Conservation (phyloP, 2,888 invertebrate genomes). For the Cryptus armator region DNA sequence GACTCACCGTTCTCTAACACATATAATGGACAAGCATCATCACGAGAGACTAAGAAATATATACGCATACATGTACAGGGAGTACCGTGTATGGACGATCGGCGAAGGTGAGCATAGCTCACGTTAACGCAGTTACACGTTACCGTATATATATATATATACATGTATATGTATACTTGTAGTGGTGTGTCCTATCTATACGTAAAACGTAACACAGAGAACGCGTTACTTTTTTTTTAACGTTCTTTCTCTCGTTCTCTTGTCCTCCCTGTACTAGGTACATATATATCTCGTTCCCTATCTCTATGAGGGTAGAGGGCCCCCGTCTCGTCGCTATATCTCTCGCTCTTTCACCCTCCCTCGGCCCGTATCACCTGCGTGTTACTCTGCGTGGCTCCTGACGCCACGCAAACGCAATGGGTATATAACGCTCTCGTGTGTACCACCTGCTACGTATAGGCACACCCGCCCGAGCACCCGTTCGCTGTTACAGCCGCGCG, state of each 20-base stretch:
- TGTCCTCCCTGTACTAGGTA: constrained; percentile 17
- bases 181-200: constrained; percentile 54
- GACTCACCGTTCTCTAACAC: constrained; percentile 61
- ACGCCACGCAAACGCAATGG: constrained; percentile 54
- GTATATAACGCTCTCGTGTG: constrained; percentile 61
- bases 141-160: constrained; percentile 11
- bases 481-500: constrained; percentile 34
- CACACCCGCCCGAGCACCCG: constrained; percentile 60
- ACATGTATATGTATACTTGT: neutral
- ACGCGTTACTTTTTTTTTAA: constrained; percentile 10
- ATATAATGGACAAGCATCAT: neutral
- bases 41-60: constrained; percentile 3
- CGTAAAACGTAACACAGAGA: constrained; percentile 57
- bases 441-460: constrained; percentile 77
- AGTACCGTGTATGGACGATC: constrained; percentile 2
- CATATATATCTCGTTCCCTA: constrained; percentile 46
- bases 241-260: constrained; percentile 59
- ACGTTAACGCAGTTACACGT: constrained; percentile 43
- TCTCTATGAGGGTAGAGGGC: constrained; percentile 62
- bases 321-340: constrained; percentile 48
- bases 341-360: constrained; percentile 53
- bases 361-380: constrained; percentile 72
- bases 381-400: constrained; percentile 61
- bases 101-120: constrained; percentile 19
- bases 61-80: neutral